A percentile compares a stretch with the other conserved stretches of the same genome.
Conservation (phyloP, 2,797 vertebrate genomes). For the Vultur gryphus region DNA sequence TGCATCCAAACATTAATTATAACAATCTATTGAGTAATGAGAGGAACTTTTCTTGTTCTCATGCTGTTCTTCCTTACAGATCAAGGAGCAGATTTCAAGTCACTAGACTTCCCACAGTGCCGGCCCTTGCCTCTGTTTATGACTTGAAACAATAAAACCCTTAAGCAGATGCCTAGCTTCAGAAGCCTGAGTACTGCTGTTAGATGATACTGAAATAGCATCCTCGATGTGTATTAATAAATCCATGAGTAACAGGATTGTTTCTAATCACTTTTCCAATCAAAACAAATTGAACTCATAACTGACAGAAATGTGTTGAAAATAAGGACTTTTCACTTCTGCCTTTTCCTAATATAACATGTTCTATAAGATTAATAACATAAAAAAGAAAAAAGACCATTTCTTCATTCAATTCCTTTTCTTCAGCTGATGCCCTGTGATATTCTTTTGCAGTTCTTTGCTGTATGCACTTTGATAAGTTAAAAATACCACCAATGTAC, state of each 20-base stretch:
- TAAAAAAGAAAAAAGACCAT: neutral
- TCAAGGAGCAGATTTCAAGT: neutral
- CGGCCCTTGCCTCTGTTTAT: neutral
- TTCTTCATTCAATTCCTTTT: neutral
- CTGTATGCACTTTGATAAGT: neutral
- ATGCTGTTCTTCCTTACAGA: neutral
- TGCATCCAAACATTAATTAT: neutral
- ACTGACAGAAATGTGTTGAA: neutral
- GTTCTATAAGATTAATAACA: neutral
- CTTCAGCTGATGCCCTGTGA: neutral
- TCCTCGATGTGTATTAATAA: neutral
- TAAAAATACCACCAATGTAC: conserved; percentile 6
- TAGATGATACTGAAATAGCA: neutral
- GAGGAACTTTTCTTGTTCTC: neutral
- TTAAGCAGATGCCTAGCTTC: neutral
- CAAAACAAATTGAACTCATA: neutral
- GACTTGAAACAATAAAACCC: neutral
- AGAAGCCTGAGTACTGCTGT: neutral
- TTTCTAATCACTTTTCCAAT: neutral
- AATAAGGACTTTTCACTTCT: neutral
- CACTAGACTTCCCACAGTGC: neutral
- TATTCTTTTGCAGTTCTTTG: neutral
- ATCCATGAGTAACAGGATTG: neutral
- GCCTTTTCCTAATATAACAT: neutral
- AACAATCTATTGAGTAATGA: neutral